These are phyloP conservation scores for Ciona savignyi DNA, from an alignment of 23 tunicate genomes.

Conservation along the genomic window DNA sequence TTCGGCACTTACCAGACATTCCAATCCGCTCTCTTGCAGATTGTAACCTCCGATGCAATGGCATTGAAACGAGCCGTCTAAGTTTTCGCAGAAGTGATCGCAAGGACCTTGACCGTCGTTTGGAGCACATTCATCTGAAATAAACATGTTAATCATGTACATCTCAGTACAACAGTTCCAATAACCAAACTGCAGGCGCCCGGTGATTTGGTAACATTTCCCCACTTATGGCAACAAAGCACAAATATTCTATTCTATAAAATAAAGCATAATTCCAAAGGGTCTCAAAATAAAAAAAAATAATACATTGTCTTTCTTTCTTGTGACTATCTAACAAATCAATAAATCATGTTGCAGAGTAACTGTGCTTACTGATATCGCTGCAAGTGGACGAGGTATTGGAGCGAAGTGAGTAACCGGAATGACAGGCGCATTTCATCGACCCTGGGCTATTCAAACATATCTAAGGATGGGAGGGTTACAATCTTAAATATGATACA, in stretches of 20 bases:
- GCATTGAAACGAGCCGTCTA: conserved; percentile 41
- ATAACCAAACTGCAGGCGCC: too few relatives aligned
- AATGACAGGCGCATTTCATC: conserved; percentile 26
- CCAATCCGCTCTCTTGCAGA: conserved; percentile 6
- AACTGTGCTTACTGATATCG: conserved; percentile 32
- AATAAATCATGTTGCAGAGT: neutral
- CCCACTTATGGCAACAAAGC: too few relatives aligned
- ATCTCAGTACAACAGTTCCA: too few relatives aligned
- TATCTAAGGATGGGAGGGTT: too few relatives aligned
- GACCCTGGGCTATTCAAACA: conserved; percentile 62
- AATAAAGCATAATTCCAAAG: too few relatives aligned
- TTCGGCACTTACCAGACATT: too few relatives aligned
- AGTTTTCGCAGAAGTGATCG: conserved; percentile 80
- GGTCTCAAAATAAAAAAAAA: too few relatives aligned
- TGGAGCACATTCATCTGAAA: conserved; percentile 78
- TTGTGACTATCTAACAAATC: neutral
- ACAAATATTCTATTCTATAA: too few relatives aligned
- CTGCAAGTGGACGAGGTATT: conserved; percentile 21
- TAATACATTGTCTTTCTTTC: too few relatives aligned
- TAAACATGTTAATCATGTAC: too few relatives aligned
- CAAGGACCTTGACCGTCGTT: conserved; percentile 67
- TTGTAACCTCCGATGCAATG: conserved; percentile 46
- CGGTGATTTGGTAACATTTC: too few relatives aligned
- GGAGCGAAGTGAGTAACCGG: conserved; percentile 14
- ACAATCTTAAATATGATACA: too few relatives aligned